Percentiles rank a stretch among this genome's conserved stretches.
These are phyloP conservation scores for Tetramorium alpestre DNA, from an alignment of 1,140 invertebrate genomes.

Conservation along the genomic window DNA sequence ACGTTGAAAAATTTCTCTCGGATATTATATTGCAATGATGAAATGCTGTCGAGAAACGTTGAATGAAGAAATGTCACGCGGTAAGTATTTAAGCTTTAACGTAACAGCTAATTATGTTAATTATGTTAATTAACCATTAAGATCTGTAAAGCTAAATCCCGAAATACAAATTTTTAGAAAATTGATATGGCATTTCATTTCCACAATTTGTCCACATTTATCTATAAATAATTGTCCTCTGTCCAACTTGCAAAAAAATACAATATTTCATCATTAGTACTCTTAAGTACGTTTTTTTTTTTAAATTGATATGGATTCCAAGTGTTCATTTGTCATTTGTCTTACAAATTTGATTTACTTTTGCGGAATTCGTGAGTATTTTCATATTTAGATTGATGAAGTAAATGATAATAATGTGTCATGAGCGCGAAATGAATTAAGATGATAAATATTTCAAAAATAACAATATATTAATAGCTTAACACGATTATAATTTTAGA, in stretches of 20 bases:
- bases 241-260: too few species aligned
- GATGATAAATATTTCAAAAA: constrained; percentile 10
- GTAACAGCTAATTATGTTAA: background rate
- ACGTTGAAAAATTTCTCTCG: constrained; percentile 19
- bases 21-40: background rate
- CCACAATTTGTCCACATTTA: too few species aligned
- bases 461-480: constrained; percentile 6
- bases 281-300: too few species aligned
- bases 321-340: too few species aligned
- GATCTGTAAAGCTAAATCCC: too few species aligned
- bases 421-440: background rate
- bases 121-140: background rate
- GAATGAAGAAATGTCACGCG: background rate
- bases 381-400: background rate
- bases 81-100: background rate
- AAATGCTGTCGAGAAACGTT: background rate
- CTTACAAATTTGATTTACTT: background rate
- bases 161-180: too few species aligned
- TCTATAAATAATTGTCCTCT: too few species aligned
- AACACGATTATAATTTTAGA: background rate
- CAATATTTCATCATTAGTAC: too few species aligned
- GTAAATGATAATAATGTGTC: background rate
- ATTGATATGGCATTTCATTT: too few species aligned
- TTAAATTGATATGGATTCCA: too few species aligned
- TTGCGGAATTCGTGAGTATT: background rate